Evolutionary conservation across 30 jellyfish, hydroid and myxozoan genomes (phyloP), one percentile per base, ranked within the genome.

Genomic region (Aurelia aurita complex sp. Pacific): DNA sequence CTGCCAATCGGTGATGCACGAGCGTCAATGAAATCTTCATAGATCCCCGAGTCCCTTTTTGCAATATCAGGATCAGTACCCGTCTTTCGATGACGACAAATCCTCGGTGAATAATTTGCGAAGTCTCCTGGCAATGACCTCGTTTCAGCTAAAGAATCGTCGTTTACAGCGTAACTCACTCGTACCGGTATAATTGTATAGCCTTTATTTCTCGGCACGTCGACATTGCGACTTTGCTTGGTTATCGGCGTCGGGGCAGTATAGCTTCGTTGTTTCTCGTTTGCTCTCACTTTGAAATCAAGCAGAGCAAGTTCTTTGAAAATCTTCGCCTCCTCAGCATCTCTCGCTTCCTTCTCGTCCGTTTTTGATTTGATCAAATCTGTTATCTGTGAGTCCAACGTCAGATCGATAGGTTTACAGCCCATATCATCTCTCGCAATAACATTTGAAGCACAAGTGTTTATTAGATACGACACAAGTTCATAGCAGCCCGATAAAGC

Each of bases 391-490:
- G 84, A 59, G n/a, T 89, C 97, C 53, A 80, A 43, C 16, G 97
- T 89, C 54, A 89, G 57, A 67, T 82, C 94, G 38, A 77, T 73
- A 29, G 97, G 88, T 36, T 71, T 34, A 66, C 97, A 89, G 66
- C 97, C 97, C 97, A 89, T 89, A 66, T 89, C 97, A 65, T 89
- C 97, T 52, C 33, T 73, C 15, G 87, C 94, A 32, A 70, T n/a
- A 5, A 82, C 90, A 68, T 89, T 84, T 23, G 97, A 92, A 1
- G 92, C 85, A 89, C 97, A 89, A 33, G 79, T 64, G 35, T 35
- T 50, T 4, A 89, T 70, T 33, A 89, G 80, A 69, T 89, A 81
- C 42, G 88, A 59, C 32, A 89, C 94, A 43, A 89, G 84, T 15
- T 76, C 89, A 69, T 32, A 71, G 55, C 76, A 29, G 19, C 97